Percentiles rank a stretch among this genome's conserved stretches.
Evolutionary conservation across 2,888 invertebrate species (phyloP).

Genomic region (Clunio marinus): DNA sequence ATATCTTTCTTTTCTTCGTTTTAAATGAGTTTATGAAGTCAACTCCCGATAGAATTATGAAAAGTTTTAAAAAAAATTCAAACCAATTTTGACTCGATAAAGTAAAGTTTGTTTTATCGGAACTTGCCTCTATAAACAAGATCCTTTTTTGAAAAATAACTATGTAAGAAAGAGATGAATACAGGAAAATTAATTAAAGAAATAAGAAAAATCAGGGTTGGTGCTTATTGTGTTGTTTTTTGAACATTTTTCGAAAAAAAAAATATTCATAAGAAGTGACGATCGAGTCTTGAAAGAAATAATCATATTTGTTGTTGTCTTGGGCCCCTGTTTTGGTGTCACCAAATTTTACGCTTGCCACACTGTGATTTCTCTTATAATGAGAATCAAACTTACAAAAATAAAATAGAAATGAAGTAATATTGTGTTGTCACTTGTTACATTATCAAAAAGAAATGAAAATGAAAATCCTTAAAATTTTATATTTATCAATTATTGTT

Average conservation of each 20-base stretch:
- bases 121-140: too few species aligned
- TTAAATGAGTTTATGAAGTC: too few species aligned
- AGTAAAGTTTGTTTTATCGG: too few species aligned
- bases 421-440: background rate
- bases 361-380: constrained; percentile 3
- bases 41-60: too few species aligned
- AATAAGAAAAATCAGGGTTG: constrained; percentile 27
- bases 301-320: background rate
- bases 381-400: background rate
- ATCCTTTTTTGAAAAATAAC: too few species aligned
- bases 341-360: constrained; percentile 17
- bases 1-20: too few species aligned
- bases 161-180: too few species aligned
- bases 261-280: constrained; percentile 18
- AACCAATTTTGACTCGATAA: too few species aligned
- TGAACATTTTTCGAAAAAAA: constrained; percentile 6
- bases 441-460: background rate
- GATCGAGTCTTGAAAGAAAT: constrained; percentile 3
- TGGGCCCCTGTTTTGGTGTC: constrained; percentile 24
- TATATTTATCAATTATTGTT: background rate
- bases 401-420: background rate
- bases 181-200: constrained; percentile 27
- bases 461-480: background rate
- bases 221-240: constrained; percentile 31
- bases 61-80: too few species aligned